Evolutionary conservation across 2,797 vertebrate genomes (phyloP), one percentile per base, ranked within the genome.

Genomic region (Phataginus tricuspis): DNA sequence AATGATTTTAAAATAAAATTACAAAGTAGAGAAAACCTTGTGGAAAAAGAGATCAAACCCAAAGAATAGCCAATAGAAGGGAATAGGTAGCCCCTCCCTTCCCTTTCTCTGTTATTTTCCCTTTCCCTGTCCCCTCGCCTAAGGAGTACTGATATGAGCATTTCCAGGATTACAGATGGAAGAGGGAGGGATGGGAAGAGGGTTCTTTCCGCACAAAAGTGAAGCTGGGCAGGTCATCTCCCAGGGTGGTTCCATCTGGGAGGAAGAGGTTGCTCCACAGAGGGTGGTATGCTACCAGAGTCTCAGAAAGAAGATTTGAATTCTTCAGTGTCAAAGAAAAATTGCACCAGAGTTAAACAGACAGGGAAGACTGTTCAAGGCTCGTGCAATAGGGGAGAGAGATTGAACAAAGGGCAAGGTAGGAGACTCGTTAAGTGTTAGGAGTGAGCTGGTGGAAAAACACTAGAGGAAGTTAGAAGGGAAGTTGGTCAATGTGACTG

Each of bases 401-500:
- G 31, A 31, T 0, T 29, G n/a, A 80, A 53, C 42, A 78, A 57
- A 87, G 69, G 16, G 51, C 15, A 64, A 84, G 21, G 39, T 34
- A 2, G 45, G 23, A 39, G 23, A 51, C 45, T 16, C 7, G 21
- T 53, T 61, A 21, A 64, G 64, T 42, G 12, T 5, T 8, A 1
- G 5, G 29, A 10, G 49, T 68, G 51, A 72, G 45, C 61, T 53
- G 2, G 16, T 59, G 11, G 53, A 12, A 68, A 55, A 16, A 19
- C 31, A 16, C 7, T 4, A 7, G 42, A 57, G 11, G 63, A 27
- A 7, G 37, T 37, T 69, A 23, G 12, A 6, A 15, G 19, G 3
- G 16, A 34, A 27, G 51, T 0, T 19, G 57, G 21, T 16, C 34
- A 11, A 2, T 31, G 77, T 16, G 12, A 27, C 7, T 7, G n/a